phyloP scores from a whole-genome alignment of 2,888 invertebrate species.

The Drosophila eohydei region DNA sequence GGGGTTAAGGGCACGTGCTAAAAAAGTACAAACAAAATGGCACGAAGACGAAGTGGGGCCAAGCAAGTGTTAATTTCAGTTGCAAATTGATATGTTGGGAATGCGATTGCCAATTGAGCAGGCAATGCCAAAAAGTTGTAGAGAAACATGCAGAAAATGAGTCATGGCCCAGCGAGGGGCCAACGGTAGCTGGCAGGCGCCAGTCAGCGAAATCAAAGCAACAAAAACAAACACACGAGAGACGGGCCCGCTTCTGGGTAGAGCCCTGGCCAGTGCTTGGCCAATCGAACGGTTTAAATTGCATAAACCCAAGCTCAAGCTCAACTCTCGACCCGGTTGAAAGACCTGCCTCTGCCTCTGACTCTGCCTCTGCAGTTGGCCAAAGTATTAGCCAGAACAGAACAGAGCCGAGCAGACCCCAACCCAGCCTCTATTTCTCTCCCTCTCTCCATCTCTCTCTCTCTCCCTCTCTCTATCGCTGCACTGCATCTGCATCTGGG shows the following conservation, averaged over 20 bases:
- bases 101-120: conserved; percentile 44
- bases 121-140: conserved; percentile 27
- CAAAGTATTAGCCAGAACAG: not conserved
- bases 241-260: conserved; percentile 45
- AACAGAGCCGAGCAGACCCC: not conserved
- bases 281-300: conserved; percentile 20
- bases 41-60: conserved; percentile 2
- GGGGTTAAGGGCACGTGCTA: conserved; percentile 47
- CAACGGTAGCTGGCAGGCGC: conserved; percentile 37
- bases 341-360: conserved; percentile 13
- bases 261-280: conserved; percentile 8
- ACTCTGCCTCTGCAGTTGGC: not conserved
- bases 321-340: conserved; percentile 3
- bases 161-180: conserved; percentile 26
- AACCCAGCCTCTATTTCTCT: not conserved
- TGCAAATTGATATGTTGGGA: conserved; percentile 63
- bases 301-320: conserved; percentile 10
- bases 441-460: not conserved
- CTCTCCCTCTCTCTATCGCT: conserved; percentile 22
- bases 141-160: conserved; percentile 27
- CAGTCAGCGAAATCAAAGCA: conserved; percentile 51
- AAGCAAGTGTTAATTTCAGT: conserved; percentile 36
- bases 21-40: conserved; percentile 1
- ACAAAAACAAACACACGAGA: conserved; percentile 1
- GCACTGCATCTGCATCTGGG: conserved; percentile 25